Conservation (phyloP, 2,113 vertebrate genomes). For the Crotalus tigris region DNA sequence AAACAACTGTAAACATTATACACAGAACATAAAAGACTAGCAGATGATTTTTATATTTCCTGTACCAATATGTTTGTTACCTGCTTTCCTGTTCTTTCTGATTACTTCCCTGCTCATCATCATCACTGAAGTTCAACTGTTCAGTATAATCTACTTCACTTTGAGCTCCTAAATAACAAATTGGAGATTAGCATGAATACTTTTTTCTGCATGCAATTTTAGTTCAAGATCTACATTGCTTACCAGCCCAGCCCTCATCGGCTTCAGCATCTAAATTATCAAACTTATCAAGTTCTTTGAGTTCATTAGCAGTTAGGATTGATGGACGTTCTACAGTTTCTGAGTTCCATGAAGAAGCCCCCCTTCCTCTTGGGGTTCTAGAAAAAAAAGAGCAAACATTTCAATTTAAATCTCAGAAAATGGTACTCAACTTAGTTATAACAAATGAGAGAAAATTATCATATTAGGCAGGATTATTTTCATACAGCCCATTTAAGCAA, state of each 20-base stretch:
- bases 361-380: slow-evolving; percentile 78
- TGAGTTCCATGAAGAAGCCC: slow-evolving; percentile 83
- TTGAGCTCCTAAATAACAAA: slow-evolving; percentile 83
- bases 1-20: neutral
- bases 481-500: neutral
- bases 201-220: neutral
- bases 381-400: neutral
- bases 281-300: slow-evolving; percentile 94
- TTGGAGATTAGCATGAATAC: slow-evolving; percentile 6
- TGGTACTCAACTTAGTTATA: neutral
- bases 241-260: slow-evolving; percentile 99
- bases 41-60: neutral
- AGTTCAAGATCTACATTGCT: slow-evolving; percentile 32
- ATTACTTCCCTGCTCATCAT: slow-evolving; percentile 89
- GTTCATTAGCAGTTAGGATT: slow-evolving; percentile 91
- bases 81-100: slow-evolving; percentile 87
- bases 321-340: slow-evolving; percentile 89
- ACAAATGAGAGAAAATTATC: neutral
- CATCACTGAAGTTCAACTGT: slow-evolving; percentile 97
- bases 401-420: neutral
- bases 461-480: neutral
- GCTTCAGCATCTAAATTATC: slow-evolving; percentile 95
- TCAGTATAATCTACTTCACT: slow-evolving; percentile 99
- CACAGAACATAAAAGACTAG: neutral
- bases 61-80: slow-evolving; percentile 68